A percentile compares a stretch with the other conserved stretches of the same genome.
Conservation (phyloP, 2,888 invertebrate genomes). For the Hoplodrina ambigua region DNA sequence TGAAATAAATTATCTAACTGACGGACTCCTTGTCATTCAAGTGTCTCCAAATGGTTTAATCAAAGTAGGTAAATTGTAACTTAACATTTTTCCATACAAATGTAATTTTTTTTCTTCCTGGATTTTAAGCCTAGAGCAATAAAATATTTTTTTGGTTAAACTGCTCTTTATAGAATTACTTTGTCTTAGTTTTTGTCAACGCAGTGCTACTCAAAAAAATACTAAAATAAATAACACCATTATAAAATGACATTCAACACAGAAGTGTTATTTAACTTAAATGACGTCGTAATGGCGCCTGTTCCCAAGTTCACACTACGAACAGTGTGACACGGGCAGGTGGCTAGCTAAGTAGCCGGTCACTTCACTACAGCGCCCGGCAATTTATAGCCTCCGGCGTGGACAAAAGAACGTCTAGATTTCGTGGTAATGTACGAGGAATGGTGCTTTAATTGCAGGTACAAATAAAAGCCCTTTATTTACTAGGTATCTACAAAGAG, state of each 20-base stretch:
- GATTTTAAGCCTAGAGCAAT: too few relatives aligned
- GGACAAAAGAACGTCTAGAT: conserved; percentile 41
- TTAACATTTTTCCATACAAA: too few relatives aligned
- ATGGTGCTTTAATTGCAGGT: conserved; percentile 38
- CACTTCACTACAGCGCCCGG: conserved; percentile 55
- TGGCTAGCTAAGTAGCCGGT: conserved; percentile 55
- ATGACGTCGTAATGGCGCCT: conserved; percentile 26
- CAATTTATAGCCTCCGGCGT: conserved; percentile 59
- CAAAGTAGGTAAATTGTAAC: background rate
- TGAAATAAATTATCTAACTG: too few relatives aligned
- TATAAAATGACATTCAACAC: background rate
- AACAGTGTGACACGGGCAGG: conserved; percentile 53
- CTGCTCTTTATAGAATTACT: background rate
- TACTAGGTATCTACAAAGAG: background rate
- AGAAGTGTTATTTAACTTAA: conserved; percentile 22
- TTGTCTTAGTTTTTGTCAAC: background rate
- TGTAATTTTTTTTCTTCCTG: too few relatives aligned
- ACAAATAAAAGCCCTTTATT: conserved; percentile 10
- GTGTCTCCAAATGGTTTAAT: background rate
- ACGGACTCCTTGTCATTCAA: background rate
- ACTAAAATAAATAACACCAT: background rate
- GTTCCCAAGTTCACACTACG: conserved; percentile 36
- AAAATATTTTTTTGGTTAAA: too few relatives aligned
- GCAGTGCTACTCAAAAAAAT: background rate
- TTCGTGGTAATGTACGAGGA: conserved; percentile 37